Evolutionary conservation across 2,113 vertebrate species (phyloP).

Genomic region (Pluvialis apricaria): DNA sequence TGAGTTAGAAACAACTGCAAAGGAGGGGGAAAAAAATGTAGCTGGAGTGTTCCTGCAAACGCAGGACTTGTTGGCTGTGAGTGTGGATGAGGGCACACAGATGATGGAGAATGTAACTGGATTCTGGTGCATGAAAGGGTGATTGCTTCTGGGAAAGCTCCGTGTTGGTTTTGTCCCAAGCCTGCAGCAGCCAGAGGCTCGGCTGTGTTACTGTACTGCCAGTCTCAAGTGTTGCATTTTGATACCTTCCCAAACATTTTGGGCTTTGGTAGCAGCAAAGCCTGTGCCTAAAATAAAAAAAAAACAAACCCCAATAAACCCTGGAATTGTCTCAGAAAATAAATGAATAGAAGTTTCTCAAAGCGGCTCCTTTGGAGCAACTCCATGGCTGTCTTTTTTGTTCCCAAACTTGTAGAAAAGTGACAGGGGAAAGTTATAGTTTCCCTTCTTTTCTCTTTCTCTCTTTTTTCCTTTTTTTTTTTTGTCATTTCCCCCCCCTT

Average conservation of each 20-base stretch:
- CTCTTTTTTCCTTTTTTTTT: neutral
- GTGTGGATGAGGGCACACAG: neutral
- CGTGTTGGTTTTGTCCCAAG: neutral
- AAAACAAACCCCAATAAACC: neutral
- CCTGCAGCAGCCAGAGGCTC: neutral
- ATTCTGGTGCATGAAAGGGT: neutral
- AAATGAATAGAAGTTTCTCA: neutral
- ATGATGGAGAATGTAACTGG: rapidly evolving
- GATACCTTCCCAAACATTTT: rapidly evolving
- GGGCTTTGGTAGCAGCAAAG: neutral
- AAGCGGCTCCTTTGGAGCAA: neutral
- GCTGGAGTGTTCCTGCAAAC: neutral
- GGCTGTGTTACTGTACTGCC: neutral
- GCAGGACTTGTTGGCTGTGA: neutral
- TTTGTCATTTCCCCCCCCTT: neutral
- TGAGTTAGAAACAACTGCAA: neutral
- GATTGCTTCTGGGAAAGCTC: neutral
- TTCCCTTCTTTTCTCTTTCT: conserved; percentile 8
- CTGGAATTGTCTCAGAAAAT: neutral
- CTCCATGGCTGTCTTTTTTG: neutral
- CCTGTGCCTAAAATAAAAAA: neutral
- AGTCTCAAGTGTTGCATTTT: rapidly evolving
- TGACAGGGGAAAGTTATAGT: conserved; percentile 67
- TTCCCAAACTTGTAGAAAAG: conserved; percentile 51
- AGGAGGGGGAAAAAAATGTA: rapidly evolving